A percentile compares a stretch with the other conserved stretches of the same genome.
Conservation (phyloP, 2,888 invertebrate species). For the Orthosia gracilis region DNA sequence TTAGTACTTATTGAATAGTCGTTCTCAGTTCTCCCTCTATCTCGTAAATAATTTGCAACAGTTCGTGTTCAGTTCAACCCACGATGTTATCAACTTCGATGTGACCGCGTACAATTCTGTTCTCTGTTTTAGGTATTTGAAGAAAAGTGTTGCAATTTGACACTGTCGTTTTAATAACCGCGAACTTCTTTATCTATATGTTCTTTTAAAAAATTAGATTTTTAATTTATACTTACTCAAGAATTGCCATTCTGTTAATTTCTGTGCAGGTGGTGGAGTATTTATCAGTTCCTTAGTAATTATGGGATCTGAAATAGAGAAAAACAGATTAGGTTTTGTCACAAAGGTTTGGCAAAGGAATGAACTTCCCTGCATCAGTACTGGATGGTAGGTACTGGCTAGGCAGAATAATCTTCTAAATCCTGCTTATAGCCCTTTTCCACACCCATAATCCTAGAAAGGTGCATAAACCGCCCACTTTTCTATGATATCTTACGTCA, state of each 20-base stretch:
- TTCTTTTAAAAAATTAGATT: not conserved
- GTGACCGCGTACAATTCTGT: not conserved
- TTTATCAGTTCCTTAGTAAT: slow-evolving; percentile 69
- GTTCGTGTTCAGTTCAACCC: slow-evolving; percentile 46
- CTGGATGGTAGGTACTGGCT: no score
- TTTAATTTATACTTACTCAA: slow-evolving; percentile 65
- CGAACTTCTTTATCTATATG: no score
- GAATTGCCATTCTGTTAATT: slow-evolving; percentile 78
- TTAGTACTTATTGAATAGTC: slow-evolving; percentile 35
- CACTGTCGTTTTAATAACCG: no score
- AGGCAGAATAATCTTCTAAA: not conserved
- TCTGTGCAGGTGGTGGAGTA: slow-evolving; percentile 41
- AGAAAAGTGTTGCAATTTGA: not conserved
- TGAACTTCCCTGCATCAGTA: not conserved
- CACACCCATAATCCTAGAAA: not conserved
- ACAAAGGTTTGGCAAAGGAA: not conserved
- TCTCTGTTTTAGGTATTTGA: not conserved
- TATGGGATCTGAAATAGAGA: slow-evolving; percentile 69
- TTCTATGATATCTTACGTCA: not conserved
- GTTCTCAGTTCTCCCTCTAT: not conserved
- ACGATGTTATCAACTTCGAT: slow-evolving; percentile 27
- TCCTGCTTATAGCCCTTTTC: not conserved
- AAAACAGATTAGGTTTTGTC: not conserved
- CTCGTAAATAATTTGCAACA: slow-evolving; percentile 32
- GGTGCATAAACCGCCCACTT: not conserved